A percentile compares a stretch with the other conserved stretches of the same genome.
These are phyloP conservation scores for Dicerorhinus sumatrensis DNA, from an alignment of 2,113 vertebrate species.

Conservation along the genomic window DNA sequence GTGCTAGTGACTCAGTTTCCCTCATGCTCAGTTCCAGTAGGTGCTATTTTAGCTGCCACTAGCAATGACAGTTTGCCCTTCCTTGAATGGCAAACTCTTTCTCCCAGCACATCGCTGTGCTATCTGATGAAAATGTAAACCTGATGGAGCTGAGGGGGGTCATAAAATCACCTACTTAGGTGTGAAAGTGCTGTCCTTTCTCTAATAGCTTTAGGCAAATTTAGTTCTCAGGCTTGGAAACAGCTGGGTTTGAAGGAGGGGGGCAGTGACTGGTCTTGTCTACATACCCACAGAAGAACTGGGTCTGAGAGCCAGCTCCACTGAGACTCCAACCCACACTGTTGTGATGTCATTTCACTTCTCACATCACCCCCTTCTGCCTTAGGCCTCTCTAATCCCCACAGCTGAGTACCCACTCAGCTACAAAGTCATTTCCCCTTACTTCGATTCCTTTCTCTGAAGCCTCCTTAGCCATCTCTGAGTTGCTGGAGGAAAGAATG, in stretches of 20 bases:
- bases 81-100: background rate
- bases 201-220: background rate
- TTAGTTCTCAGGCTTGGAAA: background rate
- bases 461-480: background rate
- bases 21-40: background rate
- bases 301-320: background rate
- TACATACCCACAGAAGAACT: background rate
- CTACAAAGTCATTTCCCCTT: background rate
- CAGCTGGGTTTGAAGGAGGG: background rate
- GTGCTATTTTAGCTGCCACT: background rate
- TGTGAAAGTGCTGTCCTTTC: background rate
- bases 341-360: background rate
- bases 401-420: background rate
- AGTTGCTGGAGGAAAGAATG: background rate
- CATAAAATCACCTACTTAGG: background rate
- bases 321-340: background rate
- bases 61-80: background rate
- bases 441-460: background rate
- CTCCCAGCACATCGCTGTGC: background rate
- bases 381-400: background rate
- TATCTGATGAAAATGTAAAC: background rate
- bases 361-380: fast-evolving
- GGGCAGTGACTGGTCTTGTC: background rate
- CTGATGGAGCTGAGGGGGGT: background rate
- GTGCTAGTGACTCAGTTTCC: background rate